Base-by-base conservation (phyloP, 2,888 invertebrate species). In the Oscheius sp. region DNA sequence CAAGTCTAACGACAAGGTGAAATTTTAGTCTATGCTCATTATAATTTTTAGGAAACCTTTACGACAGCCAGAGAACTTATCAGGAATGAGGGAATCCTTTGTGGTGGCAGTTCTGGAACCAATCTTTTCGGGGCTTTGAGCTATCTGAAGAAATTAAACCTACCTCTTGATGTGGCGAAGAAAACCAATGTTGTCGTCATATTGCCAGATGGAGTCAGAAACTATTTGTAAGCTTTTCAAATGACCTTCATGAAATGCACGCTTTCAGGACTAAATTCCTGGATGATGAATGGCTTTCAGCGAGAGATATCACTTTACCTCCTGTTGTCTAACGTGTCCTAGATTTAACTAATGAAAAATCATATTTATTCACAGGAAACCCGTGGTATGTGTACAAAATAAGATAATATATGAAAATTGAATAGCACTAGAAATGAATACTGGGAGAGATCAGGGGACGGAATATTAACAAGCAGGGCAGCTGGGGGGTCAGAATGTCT, bases 141-240 rank as follows among this genome's bases (percentile, higher is more conserved):
- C 76, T 90, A 90, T 3, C 89, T 89, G 70, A 93, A 92, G 84
- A 91, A 92, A 9, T 90, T 99, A 71, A 53, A 53, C 25, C 53
- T 53, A 18, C 53, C 53, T 13, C 35, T 9, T 6, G 35, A 35
- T 35, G 35, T 35, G 35, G 93, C 93, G 83, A 92, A 92, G 76
- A 94, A 93, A 0, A 94, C 97, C 90, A 91, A 92, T 7, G 84
- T 87, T 88, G 97, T 98, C 5, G 94, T 97, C 1, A 88, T 99
- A 59, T 90, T 99, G 58, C 96, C 99, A 0, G 99, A 99, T 89
- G 94, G 94, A 80, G 93, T 99, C 77, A 92, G 99, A 79, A 99
- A 99, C 90, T 99, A 99, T 89, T 94, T 99, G 94, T 85, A 58
- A 82, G 82, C 76, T 69, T 25, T 55, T 6, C 18, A n/a, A 18